Evolutionary conservation across 64 coral and sea anemone genomes (phyloP), one percentile per base, ranked within the genome.

Genomic region (Trachythela sp.): DNA sequence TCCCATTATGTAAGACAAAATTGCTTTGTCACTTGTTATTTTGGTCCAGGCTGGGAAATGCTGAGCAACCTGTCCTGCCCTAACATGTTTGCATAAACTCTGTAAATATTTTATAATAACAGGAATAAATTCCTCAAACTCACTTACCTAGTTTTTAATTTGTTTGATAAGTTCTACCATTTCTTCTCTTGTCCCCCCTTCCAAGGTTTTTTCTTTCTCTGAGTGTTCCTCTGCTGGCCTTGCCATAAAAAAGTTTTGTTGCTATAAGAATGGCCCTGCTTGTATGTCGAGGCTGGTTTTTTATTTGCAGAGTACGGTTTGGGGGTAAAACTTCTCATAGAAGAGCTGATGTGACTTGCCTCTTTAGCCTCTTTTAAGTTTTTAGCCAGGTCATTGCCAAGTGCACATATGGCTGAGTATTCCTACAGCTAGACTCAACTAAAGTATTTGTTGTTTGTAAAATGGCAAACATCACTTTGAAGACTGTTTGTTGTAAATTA

Each of bases 301-400:
- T 64, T 64, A 18, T 27, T 64, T 64, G 18, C 26, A n/a, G 56
- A 64, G 56, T 45, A 45, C 4, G 42, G 56, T 6, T 64, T 64
- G 56, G 56, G 56, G 42, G 42, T 4, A 64, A 34, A 80, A 17
- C 33, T 13, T 80, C 35, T 80, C 30, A 80, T 80, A 37, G 75
- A 80, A 39, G 75, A 80, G 9, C 75, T 80, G 15, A 80, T 8
- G 20, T 8, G 13, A 20, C 30, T 80, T 80, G 75, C 32, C 75
- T 80, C 4, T 80, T 37, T 35, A 9, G 37, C 9, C 0, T 39
- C 37, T 18, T 80, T 80, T 80, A 39, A 80, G 75, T 35, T 80
- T 80, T 39, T 80, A 34, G 75, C 75, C 75, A 80, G 35, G 35
- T 80, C 75, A 80, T 80, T 80, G 1, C 34, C 4, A 80, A 80